These are phyloP conservation scores for Palythoa caribaeorum DNA, from an alignment of 92 coral and sea anemone genomes.

Conservation along the genomic window DNA sequence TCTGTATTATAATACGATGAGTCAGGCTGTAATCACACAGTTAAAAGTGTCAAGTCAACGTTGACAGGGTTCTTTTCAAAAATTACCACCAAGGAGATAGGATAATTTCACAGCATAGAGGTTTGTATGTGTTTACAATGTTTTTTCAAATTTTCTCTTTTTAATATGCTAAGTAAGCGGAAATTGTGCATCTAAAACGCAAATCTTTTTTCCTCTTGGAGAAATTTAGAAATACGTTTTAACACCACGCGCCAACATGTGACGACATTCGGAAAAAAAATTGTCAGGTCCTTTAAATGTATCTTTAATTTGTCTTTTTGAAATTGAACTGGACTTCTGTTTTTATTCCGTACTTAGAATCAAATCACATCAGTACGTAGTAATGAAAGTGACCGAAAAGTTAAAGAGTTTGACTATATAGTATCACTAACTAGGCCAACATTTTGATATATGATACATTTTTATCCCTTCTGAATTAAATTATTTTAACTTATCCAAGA, in stretches of 20 bases:
- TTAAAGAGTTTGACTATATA: too few relatives aligned
- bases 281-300: not conserved
- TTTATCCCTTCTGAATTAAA: too few relatives aligned
- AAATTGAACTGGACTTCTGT: too few relatives aligned
- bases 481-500: too few relatives aligned
- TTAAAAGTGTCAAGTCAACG: not conserved
- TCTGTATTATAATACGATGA: not conserved
- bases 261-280: not conserved
- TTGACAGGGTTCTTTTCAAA: slow-evolving; percentile 3
- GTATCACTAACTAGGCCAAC: too few relatives aligned
- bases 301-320: too few relatives aligned
- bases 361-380: too few relatives aligned
- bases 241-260: not conserved
- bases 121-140: not conserved
- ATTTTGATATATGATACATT: too few relatives aligned
- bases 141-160: not conserved
- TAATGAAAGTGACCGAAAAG: too few relatives aligned
- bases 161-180: not conserved
- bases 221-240: not conserved
- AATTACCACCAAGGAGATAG: not conserved
- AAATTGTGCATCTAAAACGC: not conserved
- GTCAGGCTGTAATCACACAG: not conserved
- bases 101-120: slow-evolving; percentile 1
- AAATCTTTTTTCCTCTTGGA: not conserved
- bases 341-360: too few relatives aligned